These are phyloP conservation scores for Manacus vitellinus DNA, from an alignment of 2,113 vertebrate genomes.

Conservation along the genomic window DNA sequence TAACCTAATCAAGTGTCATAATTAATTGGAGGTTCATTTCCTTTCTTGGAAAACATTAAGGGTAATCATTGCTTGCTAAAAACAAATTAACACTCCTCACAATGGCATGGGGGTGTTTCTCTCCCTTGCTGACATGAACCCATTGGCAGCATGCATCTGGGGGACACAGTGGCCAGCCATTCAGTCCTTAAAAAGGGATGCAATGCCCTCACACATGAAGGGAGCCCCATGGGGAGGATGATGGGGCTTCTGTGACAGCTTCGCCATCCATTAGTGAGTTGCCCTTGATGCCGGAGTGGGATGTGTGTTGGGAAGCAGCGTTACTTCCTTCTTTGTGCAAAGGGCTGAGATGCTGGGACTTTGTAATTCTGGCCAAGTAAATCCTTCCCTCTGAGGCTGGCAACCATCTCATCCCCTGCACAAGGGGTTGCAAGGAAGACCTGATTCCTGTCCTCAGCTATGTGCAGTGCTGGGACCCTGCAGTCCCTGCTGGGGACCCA, in stretches of 20 bases:
- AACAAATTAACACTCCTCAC: constrained; percentile 72
- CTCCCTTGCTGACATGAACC: constrained; percentile 70
- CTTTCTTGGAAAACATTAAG: constrained; percentile 71
- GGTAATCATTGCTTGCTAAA: constrained; percentile 59
- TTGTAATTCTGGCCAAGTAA: constrained; percentile 38
- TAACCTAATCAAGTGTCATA: constrained; percentile 72
- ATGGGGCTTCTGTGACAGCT: constrained; percentile 65
- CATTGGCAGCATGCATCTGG: constrained; percentile 69
- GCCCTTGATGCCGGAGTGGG: constrained; percentile 74
- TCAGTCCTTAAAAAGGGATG: constrained; percentile 61
- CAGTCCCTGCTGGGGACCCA: fast-evolving
- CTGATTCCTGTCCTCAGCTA: background rate
- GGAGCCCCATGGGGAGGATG: constrained; percentile 65
- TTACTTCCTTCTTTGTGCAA: background rate
- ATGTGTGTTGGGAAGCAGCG: background rate
- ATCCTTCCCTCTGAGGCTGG: constrained; percentile 27
- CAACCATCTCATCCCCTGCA: background rate
- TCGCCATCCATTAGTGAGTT: constrained; percentile 74
- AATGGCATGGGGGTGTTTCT: constrained; percentile 70
- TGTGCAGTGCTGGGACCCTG: fast-evolving
- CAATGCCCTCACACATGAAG: constrained; percentile 73
- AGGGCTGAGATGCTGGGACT: constrained; percentile 5
- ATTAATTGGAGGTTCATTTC: constrained; percentile 77
- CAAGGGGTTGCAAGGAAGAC: background rate
- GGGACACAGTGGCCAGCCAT: background rate